Conservation (phyloP, 2,888 invertebrate species). For the Apoda limacodes region DNA sequence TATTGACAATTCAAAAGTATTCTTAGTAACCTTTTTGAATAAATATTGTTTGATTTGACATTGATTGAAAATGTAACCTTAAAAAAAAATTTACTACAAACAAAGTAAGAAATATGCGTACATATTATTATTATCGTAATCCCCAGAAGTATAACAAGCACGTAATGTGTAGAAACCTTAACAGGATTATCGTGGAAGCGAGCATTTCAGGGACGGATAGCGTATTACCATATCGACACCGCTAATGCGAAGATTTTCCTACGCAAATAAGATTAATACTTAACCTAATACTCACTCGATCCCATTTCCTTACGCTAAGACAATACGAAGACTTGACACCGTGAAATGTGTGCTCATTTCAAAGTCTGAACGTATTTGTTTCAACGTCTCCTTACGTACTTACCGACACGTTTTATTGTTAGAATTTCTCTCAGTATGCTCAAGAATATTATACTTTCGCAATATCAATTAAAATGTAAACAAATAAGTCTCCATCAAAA, state of each 20-base stretch:
- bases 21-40: too few species aligned
- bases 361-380: conserved; percentile 24
- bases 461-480: conserved; percentile 49
- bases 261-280: conserved; percentile 68
- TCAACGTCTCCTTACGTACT: conserved; percentile 8
- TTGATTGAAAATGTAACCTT: too few species aligned
- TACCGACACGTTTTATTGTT: conserved; percentile 19
- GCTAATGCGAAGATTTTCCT: conserved; percentile 69
- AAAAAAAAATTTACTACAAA: too few species aligned
- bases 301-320: too few species aligned
- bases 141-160: conserved; percentile 76
- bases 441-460: conserved; percentile 17
- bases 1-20: too few species aligned
- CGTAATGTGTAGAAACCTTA: conserved; percentile 77
- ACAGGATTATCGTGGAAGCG: conserved; percentile 77
- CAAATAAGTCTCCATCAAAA: conserved; percentile 41
- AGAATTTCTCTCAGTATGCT: conserved; percentile 16
- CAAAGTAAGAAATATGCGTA: too few species aligned
- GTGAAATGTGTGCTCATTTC: too few species aligned
- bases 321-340: too few species aligned
- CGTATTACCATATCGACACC: conserved; percentile 46
- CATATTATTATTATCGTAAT: conserved; percentile 70
- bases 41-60: too few species aligned
- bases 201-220: conserved; percentile 71
- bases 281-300: conserved; percentile 39